Evolutionary conservation across 2,113 vertebrate species (phyloP), one percentile per base, ranked within the genome.

Genomic region (Lota lota): DNA sequence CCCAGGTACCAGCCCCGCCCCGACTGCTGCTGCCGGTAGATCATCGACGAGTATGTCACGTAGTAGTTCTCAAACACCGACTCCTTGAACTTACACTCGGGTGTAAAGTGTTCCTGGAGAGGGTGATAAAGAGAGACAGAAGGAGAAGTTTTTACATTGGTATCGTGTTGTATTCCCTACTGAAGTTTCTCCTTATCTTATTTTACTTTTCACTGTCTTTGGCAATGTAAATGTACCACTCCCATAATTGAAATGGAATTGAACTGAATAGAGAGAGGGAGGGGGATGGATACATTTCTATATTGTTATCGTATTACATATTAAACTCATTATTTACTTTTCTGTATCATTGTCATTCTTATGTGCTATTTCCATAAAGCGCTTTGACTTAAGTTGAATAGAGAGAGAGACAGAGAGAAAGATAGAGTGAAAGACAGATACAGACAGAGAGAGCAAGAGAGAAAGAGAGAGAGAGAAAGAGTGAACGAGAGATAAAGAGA

Each of bases 21-120:
- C 4, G 97, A 99, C 85, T 99, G 95, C 81, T 99, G 97, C 87
- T 99, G 97, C 86, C 97, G 94, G 92, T 99, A 99, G 80, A 97
- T 96, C 96, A 99, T 99, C 67, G 97, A 99, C 33, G 97, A 99
- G 85, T 99, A 99, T 0, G 95, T 99, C 91, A 99, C 97, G 0
- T 99, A 99, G 90, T 99, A 99, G 93, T 99, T 99, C 91, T 99
- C 97, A 83, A 99, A 99, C 81, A 99, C 97, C 0, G 97, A 99
- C 90, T 99, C 97, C 92, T 99, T 99, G 91, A 99, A 99, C 93
- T 98, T 98, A 90, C 97, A 99, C 89, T 99, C 97, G 18, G 95
- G 94, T 59, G 97, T 99, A 87, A 98, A 99, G 91, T 98, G 97
- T 93, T 99, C 97, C 97, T 99, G 89, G 22, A 33, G 82, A 70